Conservation (phyloP, 2,797 vertebrate species). For the Acanthornis magna region DNA sequence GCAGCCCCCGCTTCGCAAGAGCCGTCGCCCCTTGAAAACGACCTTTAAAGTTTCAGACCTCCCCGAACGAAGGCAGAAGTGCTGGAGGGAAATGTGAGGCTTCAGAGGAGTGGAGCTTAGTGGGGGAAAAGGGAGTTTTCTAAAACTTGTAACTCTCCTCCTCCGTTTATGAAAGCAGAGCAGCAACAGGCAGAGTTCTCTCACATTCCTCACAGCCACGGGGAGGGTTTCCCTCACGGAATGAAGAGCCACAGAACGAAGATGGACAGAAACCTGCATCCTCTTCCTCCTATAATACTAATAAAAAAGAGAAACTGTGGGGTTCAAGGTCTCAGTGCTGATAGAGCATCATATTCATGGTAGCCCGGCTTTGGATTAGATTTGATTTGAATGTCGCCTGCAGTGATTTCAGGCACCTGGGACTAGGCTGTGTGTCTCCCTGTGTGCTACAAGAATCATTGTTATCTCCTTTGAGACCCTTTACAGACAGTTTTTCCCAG, state of each 20-base stretch:
- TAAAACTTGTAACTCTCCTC: not conserved
- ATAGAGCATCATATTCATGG: not conserved
- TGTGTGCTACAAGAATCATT: not conserved
- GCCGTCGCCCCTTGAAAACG: rapidly evolving
- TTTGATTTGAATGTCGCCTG: not conserved
- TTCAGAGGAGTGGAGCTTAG: not conserved
- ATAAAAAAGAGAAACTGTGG: rapidly evolving
- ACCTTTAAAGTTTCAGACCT: rapidly evolving
- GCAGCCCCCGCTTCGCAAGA: rapidly evolving
- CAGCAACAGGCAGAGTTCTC: not conserved
- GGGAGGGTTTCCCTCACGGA: not conserved
- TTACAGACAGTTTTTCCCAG: not conserved
- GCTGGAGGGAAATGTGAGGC: not conserved
- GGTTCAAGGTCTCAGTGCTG: not conserved
- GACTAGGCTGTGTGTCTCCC: not conserved
- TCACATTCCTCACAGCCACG: rapidly evolving
- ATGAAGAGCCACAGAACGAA: not conserved
- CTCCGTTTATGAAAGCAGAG: rapidly evolving
- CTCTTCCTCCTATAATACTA: not conserved
- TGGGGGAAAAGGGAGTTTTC: rapidly evolving
- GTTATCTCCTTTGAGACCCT: not conserved
- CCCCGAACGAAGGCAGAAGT: rapidly evolving
- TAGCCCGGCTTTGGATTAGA: not conserved
- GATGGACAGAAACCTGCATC: rapidly evolving
- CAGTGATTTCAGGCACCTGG: not conserved